Conservation (phyloP, 2,113 vertebrate genomes). For the Dolichotis patagonum region DNA sequence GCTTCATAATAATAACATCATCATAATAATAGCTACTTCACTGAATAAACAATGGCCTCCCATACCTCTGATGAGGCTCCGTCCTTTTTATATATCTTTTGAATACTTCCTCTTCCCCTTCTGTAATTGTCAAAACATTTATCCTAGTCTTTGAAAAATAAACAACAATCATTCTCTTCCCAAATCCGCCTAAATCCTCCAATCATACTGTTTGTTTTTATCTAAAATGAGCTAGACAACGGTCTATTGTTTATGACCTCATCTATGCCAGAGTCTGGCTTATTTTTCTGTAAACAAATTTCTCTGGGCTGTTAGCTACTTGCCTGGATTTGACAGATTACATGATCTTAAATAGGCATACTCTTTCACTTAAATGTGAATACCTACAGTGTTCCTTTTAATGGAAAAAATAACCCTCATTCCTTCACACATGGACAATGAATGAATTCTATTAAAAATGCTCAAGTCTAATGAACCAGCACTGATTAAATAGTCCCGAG, state of each 20-base stretch:
- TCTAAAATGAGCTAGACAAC: background rate
- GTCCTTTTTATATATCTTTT: background rate
- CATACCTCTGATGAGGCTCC: background rate
- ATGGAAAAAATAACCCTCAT: conserved; percentile 71
- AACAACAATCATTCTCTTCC: background rate
- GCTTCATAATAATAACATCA: background rate
- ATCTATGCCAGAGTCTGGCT: background rate
- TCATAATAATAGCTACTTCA: background rate
- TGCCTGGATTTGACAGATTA: conserved; percentile 27
- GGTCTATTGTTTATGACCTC: background rate
- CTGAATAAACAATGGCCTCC: background rate
- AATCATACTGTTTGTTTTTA: background rate
- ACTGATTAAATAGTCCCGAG: conserved; percentile 84
- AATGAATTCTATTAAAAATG: conserved; percentile 84
- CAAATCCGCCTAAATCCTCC: background rate
- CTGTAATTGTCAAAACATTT: background rate
- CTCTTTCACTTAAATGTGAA: conserved; percentile 68
- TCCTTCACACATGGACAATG: conserved; percentile 76
- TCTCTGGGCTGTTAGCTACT: conserved; percentile 44
- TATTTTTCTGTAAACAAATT: conserved; percentile 39
- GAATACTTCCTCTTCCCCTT: background rate
- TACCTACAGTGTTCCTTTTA: conserved; percentile 57
- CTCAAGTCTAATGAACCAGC: conserved; percentile 86
- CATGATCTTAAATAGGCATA: conserved; percentile 34
- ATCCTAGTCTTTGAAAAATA: background rate